Percentiles rank a stretch among this genome's conserved stretches.
phyloP scores from a whole-genome alignment of 1,140 invertebrate genomes.

The Drosophila pandora region DNA sequence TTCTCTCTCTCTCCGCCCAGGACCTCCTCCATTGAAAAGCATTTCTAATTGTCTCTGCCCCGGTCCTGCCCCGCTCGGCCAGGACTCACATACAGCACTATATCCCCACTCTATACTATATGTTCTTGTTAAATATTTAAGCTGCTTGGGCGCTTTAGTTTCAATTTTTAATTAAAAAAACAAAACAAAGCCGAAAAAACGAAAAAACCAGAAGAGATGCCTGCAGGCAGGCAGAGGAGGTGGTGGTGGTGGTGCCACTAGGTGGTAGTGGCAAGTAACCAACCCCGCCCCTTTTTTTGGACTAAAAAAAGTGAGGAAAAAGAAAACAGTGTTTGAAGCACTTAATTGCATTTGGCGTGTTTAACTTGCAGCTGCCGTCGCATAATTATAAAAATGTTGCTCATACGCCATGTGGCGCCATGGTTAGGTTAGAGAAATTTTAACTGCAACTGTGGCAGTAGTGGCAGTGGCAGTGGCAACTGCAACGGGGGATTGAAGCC shows the following conservation, averaged over 20 bases:
- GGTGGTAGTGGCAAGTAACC: neutral
- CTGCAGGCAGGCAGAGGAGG: conserved; percentile 9
- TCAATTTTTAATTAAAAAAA: conserved; percentile 66
- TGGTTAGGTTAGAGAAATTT: conserved; percentile 29
- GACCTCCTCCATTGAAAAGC: neutral
- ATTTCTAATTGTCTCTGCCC: conserved; percentile 39
- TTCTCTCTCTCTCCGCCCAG: neutral
- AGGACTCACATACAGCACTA: neutral
- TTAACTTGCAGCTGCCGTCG: conserved; percentile 61
- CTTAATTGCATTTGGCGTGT: conserved; percentile 66
- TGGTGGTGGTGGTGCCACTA: no score
- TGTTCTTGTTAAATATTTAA: conserved; percentile 49
- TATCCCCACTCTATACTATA: conserved; percentile 11
- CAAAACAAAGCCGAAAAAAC: conserved; percentile 30
- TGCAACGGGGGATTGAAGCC: conserved; percentile 21
- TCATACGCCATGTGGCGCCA: conserved; percentile 46
- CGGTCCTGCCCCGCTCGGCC: conserved; percentile 12
- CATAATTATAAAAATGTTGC: conserved; percentile 73
- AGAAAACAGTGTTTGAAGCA: conserved; percentile 53
- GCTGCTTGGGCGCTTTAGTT: conserved; percentile 49
- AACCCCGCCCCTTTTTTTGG: neutral
- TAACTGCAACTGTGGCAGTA: conserved; percentile 35
- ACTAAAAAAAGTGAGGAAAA: conserved; percentile 4
- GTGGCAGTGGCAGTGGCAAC: conserved; percentile 12
- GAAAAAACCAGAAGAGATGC: conserved; percentile 5